Percentiles rank a stretch among this genome's conserved stretches.
phyloP scores from a whole-genome alignment of 2,888 invertebrate genomes.

The Oscheius sp. region DNA sequence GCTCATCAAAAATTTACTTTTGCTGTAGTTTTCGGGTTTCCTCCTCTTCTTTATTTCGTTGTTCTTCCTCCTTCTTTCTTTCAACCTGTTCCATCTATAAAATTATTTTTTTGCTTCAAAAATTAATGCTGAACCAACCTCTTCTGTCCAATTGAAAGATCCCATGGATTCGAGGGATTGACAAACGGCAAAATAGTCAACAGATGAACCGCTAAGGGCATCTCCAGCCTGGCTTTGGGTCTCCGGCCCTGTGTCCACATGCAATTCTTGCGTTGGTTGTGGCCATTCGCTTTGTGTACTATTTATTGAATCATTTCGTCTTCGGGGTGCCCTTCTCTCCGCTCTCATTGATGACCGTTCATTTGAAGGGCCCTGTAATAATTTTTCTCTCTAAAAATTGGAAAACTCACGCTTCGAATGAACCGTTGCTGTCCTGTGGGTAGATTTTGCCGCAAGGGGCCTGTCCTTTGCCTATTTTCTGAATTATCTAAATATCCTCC shows the following conservation, averaged over 20 bases:
- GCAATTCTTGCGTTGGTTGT: conserved; percentile 25
- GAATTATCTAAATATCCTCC: conserved; percentile 54
- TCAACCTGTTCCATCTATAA: conserved; percentile 10
- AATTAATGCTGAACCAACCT: neutral
- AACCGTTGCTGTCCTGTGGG: conserved; percentile 23
- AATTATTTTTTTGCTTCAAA: neutral
- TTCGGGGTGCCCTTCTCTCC: conserved; percentile 39
- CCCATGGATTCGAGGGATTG: conserved; percentile 50
- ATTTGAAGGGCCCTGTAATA: conserved; percentile 17
- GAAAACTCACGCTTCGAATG: conserved; percentile 22
- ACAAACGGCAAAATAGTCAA: conserved; percentile 49
- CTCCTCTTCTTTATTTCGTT: conserved; percentile 18
- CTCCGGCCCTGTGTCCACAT: conserved; percentile 30
- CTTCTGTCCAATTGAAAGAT: conserved; percentile 55
- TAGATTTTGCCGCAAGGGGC: conserved; percentile 10
- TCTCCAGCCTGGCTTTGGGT: conserved; percentile 38
- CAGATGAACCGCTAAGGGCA: conserved; percentile 36
- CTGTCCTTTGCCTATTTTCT: neutral
- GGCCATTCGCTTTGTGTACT: conserved; percentile 59
- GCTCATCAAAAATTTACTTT: conserved; percentile 4
- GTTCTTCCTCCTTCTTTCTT: conserved; percentile 1
- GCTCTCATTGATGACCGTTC: conserved; percentile 57
- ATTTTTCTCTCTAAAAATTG: neutral
- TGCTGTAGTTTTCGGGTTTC: conserved; percentile 20
- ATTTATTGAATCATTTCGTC: conserved; percentile 60